Evolutionary conservation across 2,888 invertebrate genomes (phyloP).

Genomic region (Nomada hirtipes): DNA sequence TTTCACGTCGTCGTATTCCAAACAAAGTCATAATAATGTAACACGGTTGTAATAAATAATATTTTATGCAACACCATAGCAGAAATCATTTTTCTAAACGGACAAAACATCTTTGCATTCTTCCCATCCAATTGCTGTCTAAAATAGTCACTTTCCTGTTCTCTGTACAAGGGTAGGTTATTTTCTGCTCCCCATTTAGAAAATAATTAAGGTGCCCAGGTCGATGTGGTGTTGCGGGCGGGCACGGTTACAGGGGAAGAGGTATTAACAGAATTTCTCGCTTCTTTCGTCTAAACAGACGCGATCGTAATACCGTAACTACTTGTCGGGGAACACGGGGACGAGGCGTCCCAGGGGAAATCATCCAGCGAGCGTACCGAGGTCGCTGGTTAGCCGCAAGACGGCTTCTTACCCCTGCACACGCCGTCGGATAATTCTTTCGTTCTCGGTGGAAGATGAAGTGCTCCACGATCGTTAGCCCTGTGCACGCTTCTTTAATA

Average conservation of each 20-base stretch:
- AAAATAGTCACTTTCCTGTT: background rate
- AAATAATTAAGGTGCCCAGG: slow-evolving; percentile 3
- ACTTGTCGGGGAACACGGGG: slow-evolving; percentile 39
- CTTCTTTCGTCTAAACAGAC: slow-evolving; percentile 50
- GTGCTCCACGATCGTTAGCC: slow-evolving; percentile 29
- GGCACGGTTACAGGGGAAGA: background rate
- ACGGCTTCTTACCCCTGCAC: slow-evolving; percentile 39
- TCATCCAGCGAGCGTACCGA: slow-evolving; percentile 54
- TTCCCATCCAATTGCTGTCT: no score
- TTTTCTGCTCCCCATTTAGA: background rate
- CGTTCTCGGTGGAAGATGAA: slow-evolving; percentile 14
- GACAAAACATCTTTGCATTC: no score
- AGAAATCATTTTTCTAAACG: no score
- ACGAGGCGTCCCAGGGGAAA: slow-evolving; percentile 62
- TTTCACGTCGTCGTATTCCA: no score
- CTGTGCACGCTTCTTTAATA: slow-evolving; percentile 9
- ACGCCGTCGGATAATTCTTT: slow-evolving; percentile 41
- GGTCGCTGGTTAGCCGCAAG: slow-evolving; percentile 39
- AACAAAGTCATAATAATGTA: no score
- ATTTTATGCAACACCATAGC: no score
- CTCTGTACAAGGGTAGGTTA: background rate
- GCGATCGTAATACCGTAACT: slow-evolving; percentile 54
- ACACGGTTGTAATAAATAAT: no score
- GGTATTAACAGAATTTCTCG: slow-evolving; percentile 47
- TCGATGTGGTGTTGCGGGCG: no score